phyloP scores from a whole-genome alignment of 2,797 vertebrate species.

The Aplochiton taeniatus region DNA sequence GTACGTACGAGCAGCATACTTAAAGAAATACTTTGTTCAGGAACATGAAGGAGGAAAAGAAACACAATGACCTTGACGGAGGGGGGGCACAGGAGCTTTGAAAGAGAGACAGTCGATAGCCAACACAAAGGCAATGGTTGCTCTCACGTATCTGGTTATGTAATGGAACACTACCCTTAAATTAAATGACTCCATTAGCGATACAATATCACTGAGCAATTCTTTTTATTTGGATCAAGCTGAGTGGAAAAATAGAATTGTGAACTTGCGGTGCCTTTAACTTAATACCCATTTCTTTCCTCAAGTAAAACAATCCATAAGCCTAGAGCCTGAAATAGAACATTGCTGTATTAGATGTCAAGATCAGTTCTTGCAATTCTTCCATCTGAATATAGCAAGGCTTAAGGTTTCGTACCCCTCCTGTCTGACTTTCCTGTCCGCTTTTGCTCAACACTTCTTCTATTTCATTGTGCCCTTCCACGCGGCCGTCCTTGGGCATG shows the following conservation, averaged over 20 bases:
- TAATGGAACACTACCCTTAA: too few species aligned
- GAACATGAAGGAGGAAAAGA: too few species aligned
- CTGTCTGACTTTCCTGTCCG: not conserved
- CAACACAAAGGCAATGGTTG: too few species aligned
- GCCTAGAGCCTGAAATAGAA: slow-evolving; percentile 53
- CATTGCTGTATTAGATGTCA: slow-evolving; percentile 62
- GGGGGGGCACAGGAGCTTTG: too few species aligned
- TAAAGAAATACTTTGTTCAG: too few species aligned
- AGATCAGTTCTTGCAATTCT: slow-evolving; percentile 39
- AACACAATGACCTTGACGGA: too few species aligned
- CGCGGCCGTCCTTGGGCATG: slow-evolving; percentile 6
- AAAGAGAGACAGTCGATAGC: too few species aligned
- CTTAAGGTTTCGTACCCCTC: not conserved
- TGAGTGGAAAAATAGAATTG: slow-evolving; percentile 37
- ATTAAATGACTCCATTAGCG: too few species aligned
- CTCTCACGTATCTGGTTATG: too few species aligned
- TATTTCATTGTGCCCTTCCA: not conserved
- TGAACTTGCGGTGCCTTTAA: slow-evolving; percentile 52
- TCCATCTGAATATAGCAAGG: slow-evolving; percentile 34
- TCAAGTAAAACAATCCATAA: slow-evolving; percentile 64
- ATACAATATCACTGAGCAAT: slow-evolving; percentile 28
- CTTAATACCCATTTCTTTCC: slow-evolving; percentile 52
- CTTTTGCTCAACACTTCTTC: slow-evolving; percentile 2
- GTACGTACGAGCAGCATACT: too few species aligned
- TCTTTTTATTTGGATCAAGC: slow-evolving; percentile 39